Percentiles rank a stretch among this genome's conserved stretches.
phyloP scores from a whole-genome alignment of 35 echinoderm and acorn worm genomes.

The Apostichopus californicus region DNA sequence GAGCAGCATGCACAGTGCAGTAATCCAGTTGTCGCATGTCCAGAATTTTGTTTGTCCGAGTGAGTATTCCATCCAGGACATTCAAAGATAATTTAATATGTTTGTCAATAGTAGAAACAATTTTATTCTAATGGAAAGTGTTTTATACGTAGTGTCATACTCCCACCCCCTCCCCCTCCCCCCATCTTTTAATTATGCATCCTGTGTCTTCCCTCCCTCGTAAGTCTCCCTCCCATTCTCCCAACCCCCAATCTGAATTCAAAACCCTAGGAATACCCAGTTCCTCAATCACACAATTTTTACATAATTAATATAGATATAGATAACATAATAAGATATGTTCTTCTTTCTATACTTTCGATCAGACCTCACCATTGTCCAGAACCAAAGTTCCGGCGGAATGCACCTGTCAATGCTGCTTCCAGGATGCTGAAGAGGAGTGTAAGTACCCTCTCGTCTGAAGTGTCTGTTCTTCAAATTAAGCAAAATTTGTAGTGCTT shows the following conservation, averaged over 20 bases:
- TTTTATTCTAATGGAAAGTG: too few relatives aligned
- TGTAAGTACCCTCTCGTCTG: slow-evolving; percentile 60
- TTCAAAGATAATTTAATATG: too few relatives aligned
- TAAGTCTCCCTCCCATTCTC: too few relatives aligned
- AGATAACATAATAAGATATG: too few relatives aligned
- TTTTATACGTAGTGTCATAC: too few relatives aligned
- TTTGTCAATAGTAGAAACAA: too few relatives aligned
- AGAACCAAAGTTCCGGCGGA: slow-evolving; percentile 89
- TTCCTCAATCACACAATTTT: too few relatives aligned
- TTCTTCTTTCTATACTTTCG: background rate
- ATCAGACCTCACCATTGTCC: slow-evolving; percentile 94
- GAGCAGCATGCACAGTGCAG: slow-evolving; percentile 93
- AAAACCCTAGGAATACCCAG: too few relatives aligned
- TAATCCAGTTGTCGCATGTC: slow-evolving; percentile 94
- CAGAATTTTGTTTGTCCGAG: slow-evolving; percentile 91
- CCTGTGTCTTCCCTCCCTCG: too few relatives aligned
- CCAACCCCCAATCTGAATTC: too few relatives aligned
- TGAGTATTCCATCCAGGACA: slow-evolving; percentile 49
- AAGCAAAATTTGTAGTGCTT: background rate
- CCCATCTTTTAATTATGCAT: too few relatives aligned
- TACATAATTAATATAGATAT: background rate
- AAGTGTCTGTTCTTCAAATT: background rate
- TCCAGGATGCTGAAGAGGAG: slow-evolving; percentile 86
- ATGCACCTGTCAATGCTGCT: slow-evolving; percentile 89
- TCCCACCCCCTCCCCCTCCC: too few relatives aligned